Base-by-base conservation (phyloP, 1,140 invertebrate species). In the Thereuonema tuberculata region DNA sequence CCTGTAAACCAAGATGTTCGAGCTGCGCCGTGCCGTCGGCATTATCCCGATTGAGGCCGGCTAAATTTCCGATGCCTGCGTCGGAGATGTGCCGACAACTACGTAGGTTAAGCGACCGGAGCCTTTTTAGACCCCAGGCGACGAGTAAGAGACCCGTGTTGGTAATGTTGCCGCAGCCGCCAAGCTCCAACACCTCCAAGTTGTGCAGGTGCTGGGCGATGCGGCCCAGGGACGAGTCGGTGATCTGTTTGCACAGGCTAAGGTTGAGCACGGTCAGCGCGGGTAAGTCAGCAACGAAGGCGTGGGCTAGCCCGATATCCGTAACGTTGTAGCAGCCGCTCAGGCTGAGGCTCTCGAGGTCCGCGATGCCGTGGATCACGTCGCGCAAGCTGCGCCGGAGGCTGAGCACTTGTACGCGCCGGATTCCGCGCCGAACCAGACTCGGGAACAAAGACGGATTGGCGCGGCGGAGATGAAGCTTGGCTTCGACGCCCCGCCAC, bases 311-410 rank as follows among this genome's bases (percentile, higher is more conserved):
- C n/a, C 86, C 86, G 68, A 87, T 83, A 67, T 81, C 79, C 24
- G 87, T 90, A 24, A 97, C 82, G 71, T 90, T 93, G 75, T 89
- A 96, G 72, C 92, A 96, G 14, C 93, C 93, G 67, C 86, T 90
- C 2, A 96, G 75, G 68, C 91, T 94, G 50, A 97, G 77, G 24
- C 87, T 85, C 65, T 89, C 87, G 27, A 96, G 73, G 65, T 89
- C 86, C 2, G 89, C 88, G 25, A 97, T 81, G 9, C 89, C 86
- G 28, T 82, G 80, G 23, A 94, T 82, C 21, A 95, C 85, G 69
- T 95, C 91, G 62, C 87, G 78, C 21, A 95, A 75, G n/a, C 86
- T 86, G 49, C 87, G 76, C 47, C 86, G 76, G 46, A 95, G 74
- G 26, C 89, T 93, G 15, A 97, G 74, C 59, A 97, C 85, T 75